Evolutionary conservation across 2,113 vertebrate species (phyloP).

Genomic region (Erythrolamprus reginae): DNA sequence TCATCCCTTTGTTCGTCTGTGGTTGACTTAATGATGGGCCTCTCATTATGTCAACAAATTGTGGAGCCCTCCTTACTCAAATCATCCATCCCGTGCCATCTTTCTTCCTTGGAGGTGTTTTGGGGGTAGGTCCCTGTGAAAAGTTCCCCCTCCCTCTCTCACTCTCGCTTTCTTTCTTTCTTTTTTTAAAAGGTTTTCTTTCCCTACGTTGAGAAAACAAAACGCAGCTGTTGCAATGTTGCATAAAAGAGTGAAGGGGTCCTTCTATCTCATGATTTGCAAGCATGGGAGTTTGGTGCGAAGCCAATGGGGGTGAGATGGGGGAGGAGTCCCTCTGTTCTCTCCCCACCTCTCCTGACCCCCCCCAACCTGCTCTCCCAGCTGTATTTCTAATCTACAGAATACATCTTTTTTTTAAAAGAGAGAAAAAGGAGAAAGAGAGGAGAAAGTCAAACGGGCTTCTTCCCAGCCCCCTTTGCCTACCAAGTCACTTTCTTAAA

Average conservation of each 20-base stretch:
- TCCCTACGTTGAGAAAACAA: constrained; percentile 69
- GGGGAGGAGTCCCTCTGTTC: neutral
- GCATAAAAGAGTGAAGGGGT: constrained; percentile 51
- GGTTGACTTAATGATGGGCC: too few relatives aligned
- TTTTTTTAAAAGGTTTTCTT: neutral
- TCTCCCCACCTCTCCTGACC: constrained; percentile 51
- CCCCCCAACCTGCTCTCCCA: constrained; percentile 69
- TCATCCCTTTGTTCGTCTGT: too few relatives aligned
- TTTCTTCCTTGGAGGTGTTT: too few relatives aligned
- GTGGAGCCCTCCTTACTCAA: too few relatives aligned
- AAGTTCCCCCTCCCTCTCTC: too few relatives aligned
- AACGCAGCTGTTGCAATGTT: constrained; percentile 65
- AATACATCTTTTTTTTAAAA: constrained; percentile 85
- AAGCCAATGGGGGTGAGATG: constrained; percentile 40
- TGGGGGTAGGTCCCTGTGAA: too few relatives aligned
- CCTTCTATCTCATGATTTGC: constrained; percentile 49
- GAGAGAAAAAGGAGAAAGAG: too few relatives aligned
- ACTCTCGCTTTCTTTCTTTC: constrained; percentile 62
- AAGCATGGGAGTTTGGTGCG: constrained; percentile 49
- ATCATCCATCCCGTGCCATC: too few relatives aligned
- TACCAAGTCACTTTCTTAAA: constrained; percentile 87
- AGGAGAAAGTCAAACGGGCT: constrained; percentile 64
- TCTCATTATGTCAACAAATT: too few relatives aligned
- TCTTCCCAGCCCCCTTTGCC: constrained; percentile 84
- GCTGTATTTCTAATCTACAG: constrained; percentile 93